phyloP scores from a whole-genome alignment of 2,888 invertebrate species.

The Agrochola litura region DNA sequence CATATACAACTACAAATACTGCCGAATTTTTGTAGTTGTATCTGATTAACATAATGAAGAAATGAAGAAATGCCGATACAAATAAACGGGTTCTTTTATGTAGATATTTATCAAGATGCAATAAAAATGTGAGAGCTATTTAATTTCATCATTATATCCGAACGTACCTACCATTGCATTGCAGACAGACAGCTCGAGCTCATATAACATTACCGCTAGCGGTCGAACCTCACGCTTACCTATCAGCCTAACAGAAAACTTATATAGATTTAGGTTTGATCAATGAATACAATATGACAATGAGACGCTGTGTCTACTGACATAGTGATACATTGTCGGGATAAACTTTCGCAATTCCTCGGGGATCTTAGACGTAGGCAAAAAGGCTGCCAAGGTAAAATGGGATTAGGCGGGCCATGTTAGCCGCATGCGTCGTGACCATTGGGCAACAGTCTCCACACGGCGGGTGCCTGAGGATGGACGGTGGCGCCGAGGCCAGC shows the following conservation, averaged over 20 bases:
- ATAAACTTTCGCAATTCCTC: slow-evolving; percentile 9
- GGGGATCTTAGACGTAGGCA: too few species aligned
- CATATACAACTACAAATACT: too few species aligned
- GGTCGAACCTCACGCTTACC: slow-evolving; percentile 12
- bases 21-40: too few species aligned
- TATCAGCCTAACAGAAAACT: slow-evolving; percentile 56
- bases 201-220: background rate
- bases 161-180: background rate
- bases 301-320: slow-evolving; percentile 17
- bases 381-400: too few species aligned
- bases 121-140: background rate
- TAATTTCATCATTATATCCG: background rate
- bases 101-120: background rate
- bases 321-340: slow-evolving; percentile 13
- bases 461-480: too few species aligned
- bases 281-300: slow-evolving; percentile 58
- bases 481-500: too few species aligned
- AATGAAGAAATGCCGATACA: background rate
- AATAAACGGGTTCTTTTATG: background rate
- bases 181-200: background rate
- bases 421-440: too few species aligned
- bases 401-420: too few species aligned
- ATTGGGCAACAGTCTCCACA: too few species aligned
- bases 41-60: too few species aligned
- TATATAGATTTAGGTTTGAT: slow-evolving; percentile 64